phyloP scores from a whole-genome alignment of 53 echinoderm and acorn worm genomes.

The Stichopus horrens region DNA sequence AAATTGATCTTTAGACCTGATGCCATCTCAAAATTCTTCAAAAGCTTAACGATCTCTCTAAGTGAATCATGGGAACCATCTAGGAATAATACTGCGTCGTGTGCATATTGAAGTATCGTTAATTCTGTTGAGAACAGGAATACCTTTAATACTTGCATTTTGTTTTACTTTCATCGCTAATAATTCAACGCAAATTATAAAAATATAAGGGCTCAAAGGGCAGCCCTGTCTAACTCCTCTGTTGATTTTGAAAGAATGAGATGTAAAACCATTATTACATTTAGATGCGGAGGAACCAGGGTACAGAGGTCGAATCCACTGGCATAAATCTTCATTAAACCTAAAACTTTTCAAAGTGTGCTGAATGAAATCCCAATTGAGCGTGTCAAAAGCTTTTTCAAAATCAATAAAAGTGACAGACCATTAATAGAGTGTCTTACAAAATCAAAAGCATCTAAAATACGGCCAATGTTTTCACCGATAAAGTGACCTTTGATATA shows the following conservation, averaged over 20 bases:
- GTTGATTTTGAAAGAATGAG: neutral
- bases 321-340: neutral
- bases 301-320: neutral
- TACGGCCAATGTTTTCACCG: neutral
- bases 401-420: neutral
- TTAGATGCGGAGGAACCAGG: neutral
- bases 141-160: conserved; percentile 1
- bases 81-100: neutral
- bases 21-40: too few relatives aligned
- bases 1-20: too few relatives aligned
- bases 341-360: too few relatives aligned
- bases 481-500: neutral
- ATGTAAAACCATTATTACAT: neutral
- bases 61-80: neutral
- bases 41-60: conserved; percentile 7
- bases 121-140: neutral
- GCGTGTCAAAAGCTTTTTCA: neutral
- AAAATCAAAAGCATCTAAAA: neutral
- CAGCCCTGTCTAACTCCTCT: neutral
- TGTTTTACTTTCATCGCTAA: neutral
- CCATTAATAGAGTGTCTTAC: neutral
- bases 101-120: too few relatives aligned
- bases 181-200: neutral
- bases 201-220: neutral
- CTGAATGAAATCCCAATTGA: neutral